Evolutionary conservation across 2,113 vertebrate species (phyloP), one percentile per base, ranked within the genome.

Genomic region (Hipposideros armiger): DNA sequence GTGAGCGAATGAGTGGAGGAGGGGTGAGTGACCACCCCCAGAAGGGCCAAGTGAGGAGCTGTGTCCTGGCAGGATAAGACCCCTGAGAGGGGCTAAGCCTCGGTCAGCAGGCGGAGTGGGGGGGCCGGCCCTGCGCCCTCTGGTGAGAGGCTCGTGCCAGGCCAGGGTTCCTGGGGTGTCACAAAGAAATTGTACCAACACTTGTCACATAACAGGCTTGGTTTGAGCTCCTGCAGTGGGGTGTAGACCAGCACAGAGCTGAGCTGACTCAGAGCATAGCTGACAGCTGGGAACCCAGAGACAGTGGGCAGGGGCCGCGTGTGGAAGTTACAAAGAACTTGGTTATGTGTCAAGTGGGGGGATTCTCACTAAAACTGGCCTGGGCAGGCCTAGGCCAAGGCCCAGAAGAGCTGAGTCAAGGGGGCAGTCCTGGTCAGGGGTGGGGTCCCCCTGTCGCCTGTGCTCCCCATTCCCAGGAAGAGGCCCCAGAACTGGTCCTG

Each of bases 381-480:
- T 42, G 6, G 0, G 54, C 40, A 24, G 36, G 36, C 70, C 60
- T 16, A 1, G 16, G 66, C 66, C 80, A 40, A 13, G 28, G 15
- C 32, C 28, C 66, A 8, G 42, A 11, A 14, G 4, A 56, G 22
- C 24, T 10, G 5, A 0, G 19, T 52, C 7, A 1, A 19, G 52
- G 73, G 40, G 62, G 16, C 70, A 10, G 62, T 32, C 36, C n/a
- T 8, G 54, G 24, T n/a, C 16, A 0, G 58, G 11, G 10, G 15
- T 6, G 13, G 54, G 13, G 8, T 13, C 50, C 13, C 83, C 47
- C 0, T 15, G 11, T 36, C 1, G 0, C 10, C 2, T 4, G 0
- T 14, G 52, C 74, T 62, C 17, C 26, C 15, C 32, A n/a, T 8
- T 11, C 28, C 16, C 1, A 20, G 60, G 5, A 54, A 17, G 20